Evolutionary conservation across 2,797 vertebrate species (phyloP).

Genomic region (Macroramphosus scolopax): DNA sequence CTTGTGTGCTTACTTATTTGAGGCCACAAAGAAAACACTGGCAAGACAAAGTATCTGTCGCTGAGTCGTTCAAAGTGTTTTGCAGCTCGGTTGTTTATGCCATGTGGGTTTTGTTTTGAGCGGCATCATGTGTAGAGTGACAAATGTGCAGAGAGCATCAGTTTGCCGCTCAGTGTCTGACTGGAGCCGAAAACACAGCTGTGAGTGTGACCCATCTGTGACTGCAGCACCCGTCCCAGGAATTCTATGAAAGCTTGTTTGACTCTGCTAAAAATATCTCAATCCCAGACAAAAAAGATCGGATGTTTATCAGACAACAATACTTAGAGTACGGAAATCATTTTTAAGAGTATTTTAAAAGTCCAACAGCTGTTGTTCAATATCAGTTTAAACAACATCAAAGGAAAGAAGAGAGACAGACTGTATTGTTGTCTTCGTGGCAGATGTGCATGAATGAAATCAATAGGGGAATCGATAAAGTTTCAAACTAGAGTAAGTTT

Average conservation of each 20-base stretch:
- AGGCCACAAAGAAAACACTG: no score
- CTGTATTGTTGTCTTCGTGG: neutral
- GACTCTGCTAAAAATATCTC: no score
- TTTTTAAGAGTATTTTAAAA: no score
- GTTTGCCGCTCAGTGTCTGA: conserved; percentile 9
- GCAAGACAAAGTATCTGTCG: no score
- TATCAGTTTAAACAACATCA: neutral
- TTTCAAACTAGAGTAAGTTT: no score
- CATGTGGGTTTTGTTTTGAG: neutral
- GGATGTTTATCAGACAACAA: neutral
- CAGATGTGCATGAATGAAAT: conserved; percentile 7
- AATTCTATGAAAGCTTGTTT: neutral
- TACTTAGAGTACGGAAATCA: neutral
- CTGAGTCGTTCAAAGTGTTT: no score
- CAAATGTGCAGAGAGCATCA: conserved; percentile 7
- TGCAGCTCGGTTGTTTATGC: neutral
- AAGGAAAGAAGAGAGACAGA: neutral
- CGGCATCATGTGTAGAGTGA: no score
- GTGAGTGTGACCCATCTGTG: conserved; percentile 19
- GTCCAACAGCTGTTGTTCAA: neutral
- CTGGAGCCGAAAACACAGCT: conserved; percentile 21
- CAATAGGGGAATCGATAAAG: neutral
- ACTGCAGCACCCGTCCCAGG: conserved; percentile 38
- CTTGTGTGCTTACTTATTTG: no score
- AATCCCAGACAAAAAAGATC: conserved; percentile 2